Percentiles rank a stretch among this genome's conserved stretches.
These are phyloP conservation scores for Babyrousa celebensis DNA, from an alignment of 2,797 vertebrate genomes.

Conservation along the genomic window DNA sequence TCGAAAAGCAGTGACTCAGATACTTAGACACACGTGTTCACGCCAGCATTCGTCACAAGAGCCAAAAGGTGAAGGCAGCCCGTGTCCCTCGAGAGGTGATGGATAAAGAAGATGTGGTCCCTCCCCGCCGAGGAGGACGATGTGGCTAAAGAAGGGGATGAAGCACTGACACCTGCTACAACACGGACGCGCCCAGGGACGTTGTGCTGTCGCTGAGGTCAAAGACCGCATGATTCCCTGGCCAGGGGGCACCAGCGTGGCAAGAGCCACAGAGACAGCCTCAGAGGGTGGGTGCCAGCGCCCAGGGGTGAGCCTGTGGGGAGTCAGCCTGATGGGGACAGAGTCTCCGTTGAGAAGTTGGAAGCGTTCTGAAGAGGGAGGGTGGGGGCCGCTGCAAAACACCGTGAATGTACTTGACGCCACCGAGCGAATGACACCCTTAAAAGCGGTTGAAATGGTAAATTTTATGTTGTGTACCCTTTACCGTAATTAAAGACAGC, in stretches of 20 bases:
- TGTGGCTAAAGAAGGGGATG: background rate
- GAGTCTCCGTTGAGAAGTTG: background rate
- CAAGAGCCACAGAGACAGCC: background rate
- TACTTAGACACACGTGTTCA: fast-evolving
- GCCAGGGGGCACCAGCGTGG: fast-evolving
- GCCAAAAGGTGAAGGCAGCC: background rate
- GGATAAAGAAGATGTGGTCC: background rate
- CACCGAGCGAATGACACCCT: background rate
- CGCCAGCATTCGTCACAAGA: background rate
- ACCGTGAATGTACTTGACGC: too few relatives aligned
- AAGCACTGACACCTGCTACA: fast-evolving
- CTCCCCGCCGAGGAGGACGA: fast-evolving
- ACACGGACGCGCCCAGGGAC: background rate
- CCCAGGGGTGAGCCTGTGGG: background rate
- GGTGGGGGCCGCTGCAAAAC: fast-evolving
- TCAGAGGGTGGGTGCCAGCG: fast-evolving
- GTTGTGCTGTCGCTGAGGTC: fast-evolving
- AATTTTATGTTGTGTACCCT: background rate
- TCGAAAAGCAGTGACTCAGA: background rate
- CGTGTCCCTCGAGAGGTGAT: fast-evolving
- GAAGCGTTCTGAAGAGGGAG: background rate
- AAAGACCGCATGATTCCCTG: fast-evolving
- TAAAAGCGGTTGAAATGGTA: background rate
- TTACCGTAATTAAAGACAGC: background rate
- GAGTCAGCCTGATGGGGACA: background rate